Base-by-base conservation (phyloP, 2,888 invertebrate genomes). In the Cacoxenus indagator region DNA sequence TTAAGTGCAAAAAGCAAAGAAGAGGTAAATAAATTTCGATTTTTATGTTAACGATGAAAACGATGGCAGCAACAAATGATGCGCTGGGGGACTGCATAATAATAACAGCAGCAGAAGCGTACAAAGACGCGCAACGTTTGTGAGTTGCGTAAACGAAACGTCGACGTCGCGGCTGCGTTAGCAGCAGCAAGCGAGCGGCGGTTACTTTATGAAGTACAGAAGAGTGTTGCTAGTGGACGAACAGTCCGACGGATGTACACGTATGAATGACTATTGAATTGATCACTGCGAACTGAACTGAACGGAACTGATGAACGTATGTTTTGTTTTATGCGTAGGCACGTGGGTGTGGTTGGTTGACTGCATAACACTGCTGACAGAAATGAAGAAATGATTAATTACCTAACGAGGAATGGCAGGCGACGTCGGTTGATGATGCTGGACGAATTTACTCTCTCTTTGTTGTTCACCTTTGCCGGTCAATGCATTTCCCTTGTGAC, bases 1-100 rank as follows among this genome's bases (percentile, higher is more conserved):
- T 5, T 11, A 1, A 37, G 14, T n/a, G n/a, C 37, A 37, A 37
- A 65, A 69, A 78, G 72, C 76, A 79, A 77, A 55, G 75, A 67
- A 78, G 75, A 79, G 72, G 73, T 73, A 76, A 77, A 81, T 82
- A n/a, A n/a, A n/a, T n/a, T n/a, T n/a, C n/a, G n/a, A n/a, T n/a
- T n/a, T n/a, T n/a, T n/a, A n/a, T 31, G 80, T 74, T 79, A 79
- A 79, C 82, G 82, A 81, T 80, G 79, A 77, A 79, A 81, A 79
- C 82, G 77, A 62, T 43, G 61, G 61, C 43, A 29, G 29, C 48
- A 48, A 48, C 48, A 48, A n/a, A n/a, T n/a, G n/a, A n/a, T n/a
- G n/a, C n/a, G n/a, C n/a, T n/a, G n/a, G n/a, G n/a, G n/a, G n/a
- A n/a, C n/a, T n/a, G n/a, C n/a, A n/a, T n/a, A n/a, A 2, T 6